Conservation (phyloP, 2,888 invertebrate genomes). For the Fissipunctia ypsillon region DNA sequence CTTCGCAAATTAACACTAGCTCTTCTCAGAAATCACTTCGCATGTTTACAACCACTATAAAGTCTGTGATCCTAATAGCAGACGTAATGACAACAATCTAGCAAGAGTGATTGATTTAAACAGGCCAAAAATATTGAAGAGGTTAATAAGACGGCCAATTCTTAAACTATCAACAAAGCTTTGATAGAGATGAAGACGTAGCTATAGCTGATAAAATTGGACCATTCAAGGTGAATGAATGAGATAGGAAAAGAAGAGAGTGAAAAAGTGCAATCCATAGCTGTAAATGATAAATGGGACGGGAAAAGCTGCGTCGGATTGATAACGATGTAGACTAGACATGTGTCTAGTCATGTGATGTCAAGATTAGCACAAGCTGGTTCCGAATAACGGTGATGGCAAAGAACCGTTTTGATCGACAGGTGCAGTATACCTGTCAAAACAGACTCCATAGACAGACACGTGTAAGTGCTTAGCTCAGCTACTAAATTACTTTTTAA, state of each 20-base stretch:
- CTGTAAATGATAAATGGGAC: constrained; percentile 16
- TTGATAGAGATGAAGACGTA: constrained; percentile 19
- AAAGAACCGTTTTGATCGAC: constrained; percentile 37
- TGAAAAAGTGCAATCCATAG: not conserved
- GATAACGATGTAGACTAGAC: constrained; percentile 22
- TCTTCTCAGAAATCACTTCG: constrained; percentile 26
- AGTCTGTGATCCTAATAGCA: constrained; percentile 35
- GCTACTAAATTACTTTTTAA: constrained; percentile 50
- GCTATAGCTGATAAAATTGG: not conserved
- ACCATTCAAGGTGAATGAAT: not conserved
- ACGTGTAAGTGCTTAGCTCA: constrained; percentile 24
- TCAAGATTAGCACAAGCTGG: constrained; percentile 15
- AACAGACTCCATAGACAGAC: constrained; percentile 20
- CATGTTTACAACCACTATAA: constrained; percentile 38
- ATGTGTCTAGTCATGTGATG: too few species aligned
- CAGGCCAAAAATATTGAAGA: constrained; percentile 47
- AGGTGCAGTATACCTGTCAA: constrained; percentile 37
- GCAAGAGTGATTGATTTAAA: constrained; percentile 45
- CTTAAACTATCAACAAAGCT: constrained; percentile 20
- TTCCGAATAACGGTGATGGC: constrained; percentile 25
- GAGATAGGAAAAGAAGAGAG: not conserved
- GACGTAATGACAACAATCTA: constrained; percentile 42
- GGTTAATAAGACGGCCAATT: constrained; percentile 39
- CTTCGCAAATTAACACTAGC: not conserved
- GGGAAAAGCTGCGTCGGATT: constrained; percentile 14